Evolutionary conservation across 2,113 vertebrate species (phyloP), one percentile per base, ranked within the genome.

Genomic region (Falcunculus frontatus): DNA sequence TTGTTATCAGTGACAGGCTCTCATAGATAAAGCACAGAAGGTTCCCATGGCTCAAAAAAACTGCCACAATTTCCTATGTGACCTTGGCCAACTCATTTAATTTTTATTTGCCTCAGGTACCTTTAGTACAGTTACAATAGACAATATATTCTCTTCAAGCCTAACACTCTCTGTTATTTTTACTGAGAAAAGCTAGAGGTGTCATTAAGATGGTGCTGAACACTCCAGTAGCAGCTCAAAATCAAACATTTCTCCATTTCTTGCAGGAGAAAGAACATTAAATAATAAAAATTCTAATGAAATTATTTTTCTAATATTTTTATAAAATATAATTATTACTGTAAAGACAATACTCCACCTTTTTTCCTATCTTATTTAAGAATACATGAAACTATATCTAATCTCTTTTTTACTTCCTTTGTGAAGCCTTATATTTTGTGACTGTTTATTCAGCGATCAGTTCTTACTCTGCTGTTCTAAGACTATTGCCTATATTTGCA

Each of bases 401-500:
- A 95, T 95, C 57, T 87, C 67, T 79, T 53, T 86, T 65, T 86
- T 83, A 47, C 65, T 95, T 63, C 37, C 57, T 88, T 96, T 95
- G 32, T 80, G 76, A 95, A 97, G 90, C 41, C 69, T 84, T 89
- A 32, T 85, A 77, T 95, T 96, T 91, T 83, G 47, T 89, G 70
- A 67, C 92, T 96, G 75, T 87, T 60, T 97, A 80, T 93, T 97
- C 87, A 93, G 82, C 13, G 37, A 95, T 95, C 92, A 90, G 79
- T 84, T 95, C 93, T 95, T 68, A 53, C 44, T 95, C 82, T 91
- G 39, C 93, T 85, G 23, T 96, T 95, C 91, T 87, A 81, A 94
- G 95, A 95, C 84, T 70, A 42, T 49, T 3, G 33, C 86, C 92
- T 97, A 60, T 93, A 94, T 97, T 96, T 97, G 87, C 97, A 95